Conservation (phyloP, 1,140 invertebrate genomes). For the Dryas iulia region DNA sequence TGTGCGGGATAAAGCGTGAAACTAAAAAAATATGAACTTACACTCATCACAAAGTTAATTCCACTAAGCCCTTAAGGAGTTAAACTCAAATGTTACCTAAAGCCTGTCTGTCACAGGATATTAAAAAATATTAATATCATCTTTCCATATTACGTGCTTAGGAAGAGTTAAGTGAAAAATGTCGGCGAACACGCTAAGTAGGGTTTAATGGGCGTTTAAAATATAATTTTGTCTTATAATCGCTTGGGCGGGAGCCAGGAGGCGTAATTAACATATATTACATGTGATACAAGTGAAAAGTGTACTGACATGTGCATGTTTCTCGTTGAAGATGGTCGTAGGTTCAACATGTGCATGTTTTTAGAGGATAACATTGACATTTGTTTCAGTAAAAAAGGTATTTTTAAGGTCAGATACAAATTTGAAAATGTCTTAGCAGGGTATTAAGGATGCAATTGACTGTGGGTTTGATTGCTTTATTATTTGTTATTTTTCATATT, state of each 20-base stretch:
- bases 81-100: not conserved
- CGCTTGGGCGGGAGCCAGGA: conserved; percentile 23
- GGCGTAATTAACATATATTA: conserved; percentile 5
- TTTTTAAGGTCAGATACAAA: no score
- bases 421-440: no score
- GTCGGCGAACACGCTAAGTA: conserved; percentile 22
- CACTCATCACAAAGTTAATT: not conserved
- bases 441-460: no score
- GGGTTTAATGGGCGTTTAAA: conserved; percentile 21
- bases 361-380: no score
- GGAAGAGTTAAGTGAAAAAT: conserved; percentile 25
- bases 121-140: conserved; percentile 29
- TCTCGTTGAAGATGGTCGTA: no score
- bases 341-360: no score
- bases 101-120: conserved; percentile 6
- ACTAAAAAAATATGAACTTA: not conserved
- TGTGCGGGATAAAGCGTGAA: no score
- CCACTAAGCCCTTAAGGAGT: not conserved
- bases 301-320: not conserved
- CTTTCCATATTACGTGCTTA: conserved; percentile 15
- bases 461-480: no score
- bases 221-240: conserved; percentile 17
- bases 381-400: no score
- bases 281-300: no score
- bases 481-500: no score